Conservation (phyloP, 2,888 invertebrate genomes). For the Oligia latruncula region DNA sequence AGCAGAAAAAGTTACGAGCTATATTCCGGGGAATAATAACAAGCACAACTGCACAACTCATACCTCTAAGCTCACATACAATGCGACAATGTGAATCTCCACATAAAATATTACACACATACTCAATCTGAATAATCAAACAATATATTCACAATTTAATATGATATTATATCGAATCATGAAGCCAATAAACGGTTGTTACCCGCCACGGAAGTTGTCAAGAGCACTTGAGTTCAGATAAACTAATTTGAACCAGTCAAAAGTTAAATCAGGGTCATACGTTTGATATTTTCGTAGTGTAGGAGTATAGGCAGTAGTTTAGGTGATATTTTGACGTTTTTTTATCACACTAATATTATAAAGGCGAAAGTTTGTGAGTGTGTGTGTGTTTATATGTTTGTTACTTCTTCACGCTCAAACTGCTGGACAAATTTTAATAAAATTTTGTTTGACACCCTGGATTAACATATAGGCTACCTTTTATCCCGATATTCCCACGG, state of each 20-base stretch:
- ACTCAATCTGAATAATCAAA: conserved; percentile 46
- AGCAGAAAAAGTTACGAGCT: neutral
- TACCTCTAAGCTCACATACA: neutral
- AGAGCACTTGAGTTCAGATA: conserved; percentile 82
- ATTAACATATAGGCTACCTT: too few species aligned
- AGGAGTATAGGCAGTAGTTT: conserved; percentile 23
- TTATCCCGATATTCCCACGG: too few species aligned
- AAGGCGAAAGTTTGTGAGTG: too few species aligned
- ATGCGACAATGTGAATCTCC: neutral
- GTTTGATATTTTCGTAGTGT: conserved; percentile 63
- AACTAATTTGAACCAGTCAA: conserved; percentile 83
- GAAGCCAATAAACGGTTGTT: conserved; percentile 69
- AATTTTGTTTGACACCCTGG: too few species aligned
- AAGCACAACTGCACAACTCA: neutral
- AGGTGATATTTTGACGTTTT: too few species aligned
- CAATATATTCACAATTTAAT: conserved; percentile 56
- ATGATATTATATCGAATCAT: conserved; percentile 51
- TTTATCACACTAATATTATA: too few species aligned
- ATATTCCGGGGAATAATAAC: neutral
- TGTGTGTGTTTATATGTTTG: too few species aligned
- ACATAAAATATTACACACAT: conserved; percentile 11
- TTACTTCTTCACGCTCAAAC: too few species aligned
- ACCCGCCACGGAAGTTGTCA: conserved; percentile 82
- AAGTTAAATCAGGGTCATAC: conserved; percentile 79
- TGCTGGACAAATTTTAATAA: too few species aligned